Evolutionary conservation across 2,888 invertebrate genomes (phyloP), one percentile per base, ranked within the genome.

Genomic region (Polyommatus iphigenia): DNA sequence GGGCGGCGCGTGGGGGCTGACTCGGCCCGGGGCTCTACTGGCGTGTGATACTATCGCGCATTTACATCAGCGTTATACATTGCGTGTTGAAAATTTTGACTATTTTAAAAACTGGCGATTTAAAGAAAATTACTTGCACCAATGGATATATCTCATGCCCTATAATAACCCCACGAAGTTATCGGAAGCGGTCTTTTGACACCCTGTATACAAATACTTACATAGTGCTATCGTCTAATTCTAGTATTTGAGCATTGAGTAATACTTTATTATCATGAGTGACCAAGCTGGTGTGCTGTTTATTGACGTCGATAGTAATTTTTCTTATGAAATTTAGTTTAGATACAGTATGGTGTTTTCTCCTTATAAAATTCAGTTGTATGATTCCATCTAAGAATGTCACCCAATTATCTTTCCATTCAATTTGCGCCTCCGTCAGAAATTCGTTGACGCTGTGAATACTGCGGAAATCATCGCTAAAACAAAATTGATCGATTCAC

Each of bases 361-460:
- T 91, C 54, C 95, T 94, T 18, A 97, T 84, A n/a, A 96, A 93
- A 76, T 95, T 94, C 79, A 97, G 95, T 89, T 98, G 98, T 18
- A 98, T 88, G 94, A 98, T 95, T 0, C 96, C 96, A 87, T 98
- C 98, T 83, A 98, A 93, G 82, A 97, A 96, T 3, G 97, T 95
- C 0, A 96, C 95, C 98, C 98, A 98, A 57, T 57, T 57, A 86
- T 97, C 97, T 77, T 95, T 93, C 97, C 97, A 98, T 59, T 87
- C 84, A 5, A 95, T 81, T 73, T 87, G 80, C 41, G 92, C 95
- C 67, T 85, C 82, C 0, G 85, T 87, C 7, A 89, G 78, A 2
- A 85, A 81, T 10, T 81, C 78, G 71, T 88, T 85, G 0, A 83
- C 80, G 8, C 81, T 81, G 18, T 83, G 76, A 29, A 91, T 87